Base-by-base conservation (phyloP, 2,888 invertebrate genomes). In the Entomobrya multifasciata region DNA sequence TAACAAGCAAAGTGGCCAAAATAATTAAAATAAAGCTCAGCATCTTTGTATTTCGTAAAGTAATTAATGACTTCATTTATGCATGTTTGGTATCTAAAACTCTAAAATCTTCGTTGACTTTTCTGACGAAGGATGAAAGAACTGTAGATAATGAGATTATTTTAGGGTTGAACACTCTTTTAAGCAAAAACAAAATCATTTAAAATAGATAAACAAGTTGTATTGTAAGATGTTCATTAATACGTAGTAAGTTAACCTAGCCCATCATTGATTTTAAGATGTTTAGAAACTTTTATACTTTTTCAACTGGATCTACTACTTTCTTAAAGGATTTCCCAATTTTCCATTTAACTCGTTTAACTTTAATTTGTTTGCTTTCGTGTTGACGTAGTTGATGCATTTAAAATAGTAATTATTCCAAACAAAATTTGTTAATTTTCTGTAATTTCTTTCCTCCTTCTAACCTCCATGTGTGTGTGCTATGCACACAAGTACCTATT, bases 271-370 rank as follows among this genome's bases (percentile, higher is more conserved):
- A 20, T 22, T 8, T 55, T 22, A 20, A n/a, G n/a, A 20, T 22
- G 60, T 25, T 55, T n/a, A n/a, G n/a, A n/a, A n/a, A n/a, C n/a
- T n/a, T n/a, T n/a, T n/a, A n/a, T n/a, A n/a, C n/a, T n/a, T 55
- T 55, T 10, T 60, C n/a, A n/a, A n/a, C n/a, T n/a, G n/a, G n/a
- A n/a, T n/a, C 15, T 60, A n/a, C 60, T 1, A 60, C 41, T 67
- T 67, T 67, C 67, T 67, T 41, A 44, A 10, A 41, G 67, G 44
- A 17, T 67, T 67, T 67, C 44, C 44, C 36, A 67, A 67, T 62
- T 15, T 20, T 27, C 27, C 62, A 62, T n/a, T 30, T 8, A 36
- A 36, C 5, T 30, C 15, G n/a, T n/a, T 1, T n/a, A 62, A 55
- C 13, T 20, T 17, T 55, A 55, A 5, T 55, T 20, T 17, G 15